phyloP scores from a whole-genome alignment of 1,140 invertebrate genomes.

The Melitaea cinxia region DNA sequence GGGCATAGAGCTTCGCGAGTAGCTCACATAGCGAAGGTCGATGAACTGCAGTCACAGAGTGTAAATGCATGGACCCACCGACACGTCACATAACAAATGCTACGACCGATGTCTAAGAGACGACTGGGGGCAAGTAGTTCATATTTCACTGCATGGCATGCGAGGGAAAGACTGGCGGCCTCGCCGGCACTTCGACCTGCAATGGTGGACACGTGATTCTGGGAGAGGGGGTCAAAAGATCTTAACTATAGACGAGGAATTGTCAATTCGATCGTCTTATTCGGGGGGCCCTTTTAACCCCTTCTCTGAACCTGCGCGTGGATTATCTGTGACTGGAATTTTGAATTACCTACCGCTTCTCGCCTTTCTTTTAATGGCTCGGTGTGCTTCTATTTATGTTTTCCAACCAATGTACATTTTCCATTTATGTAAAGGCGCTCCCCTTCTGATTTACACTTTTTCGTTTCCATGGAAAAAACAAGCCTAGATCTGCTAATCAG shows the following conservation, averaged over 20 bases:
- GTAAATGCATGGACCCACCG: constrained; percentile 44
- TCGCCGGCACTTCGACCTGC: constrained; percentile 25
- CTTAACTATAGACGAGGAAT: neutral
- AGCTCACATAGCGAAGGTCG: constrained; percentile 54
- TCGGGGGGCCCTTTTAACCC: constrained; percentile 32
- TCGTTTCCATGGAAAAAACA: constrained; percentile 31
- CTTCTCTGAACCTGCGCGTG: constrained; percentile 37
- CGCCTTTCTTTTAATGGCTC: constrained; percentile 77
- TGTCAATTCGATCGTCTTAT: neutral
- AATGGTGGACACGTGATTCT: constrained; percentile 18
- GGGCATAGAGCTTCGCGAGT: constrained; percentile 59
- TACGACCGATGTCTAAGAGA: constrained; percentile 54
- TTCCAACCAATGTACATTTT: constrained; percentile 50
- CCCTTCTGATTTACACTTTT: constrained; percentile 43
- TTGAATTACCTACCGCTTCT: constrained; percentile 74
- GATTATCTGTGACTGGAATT: constrained; percentile 74
- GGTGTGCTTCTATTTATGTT: constrained; percentile 77
- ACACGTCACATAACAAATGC: constrained; percentile 35
- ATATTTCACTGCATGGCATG: constrained; percentile 63
- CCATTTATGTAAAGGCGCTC: constrained; percentile 28
- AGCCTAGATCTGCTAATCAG: neutral
- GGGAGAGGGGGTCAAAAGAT: constrained; percentile 29
- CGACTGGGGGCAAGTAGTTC: constrained; percentile 35
- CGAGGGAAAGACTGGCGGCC: constrained; percentile 17
- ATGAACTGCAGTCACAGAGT: constrained; percentile 70